Evolutionary conservation across 2,888 invertebrate species (phyloP).

Genomic region (Lasioglossum malachurum): DNA sequence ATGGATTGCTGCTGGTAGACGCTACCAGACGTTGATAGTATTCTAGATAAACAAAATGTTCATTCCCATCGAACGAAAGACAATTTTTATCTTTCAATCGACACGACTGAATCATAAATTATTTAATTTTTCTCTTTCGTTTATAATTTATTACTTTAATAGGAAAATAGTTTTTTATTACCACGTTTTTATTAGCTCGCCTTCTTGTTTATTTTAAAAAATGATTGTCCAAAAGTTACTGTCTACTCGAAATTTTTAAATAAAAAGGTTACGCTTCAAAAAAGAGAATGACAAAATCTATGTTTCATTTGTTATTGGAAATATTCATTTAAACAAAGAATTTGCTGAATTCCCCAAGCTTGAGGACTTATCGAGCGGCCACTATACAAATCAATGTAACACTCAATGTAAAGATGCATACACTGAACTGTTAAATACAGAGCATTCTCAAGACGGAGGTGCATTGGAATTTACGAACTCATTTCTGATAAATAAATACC

Average conservation of each 20-base stretch:
- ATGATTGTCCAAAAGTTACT: background rate
- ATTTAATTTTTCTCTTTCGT: no score
- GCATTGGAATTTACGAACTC: background rate
- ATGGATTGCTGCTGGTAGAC: background rate
- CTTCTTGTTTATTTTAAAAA: background rate
- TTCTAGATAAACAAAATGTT: background rate
- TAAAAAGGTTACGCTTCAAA: background rate
- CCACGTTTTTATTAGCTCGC: no score
- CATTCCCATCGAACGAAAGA: background rate
- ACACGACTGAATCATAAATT: background rate
- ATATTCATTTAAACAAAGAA: background rate
- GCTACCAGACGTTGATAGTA: background rate
- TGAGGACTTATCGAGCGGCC: background rate
- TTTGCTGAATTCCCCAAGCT: background rate
- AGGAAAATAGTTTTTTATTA: background rate
- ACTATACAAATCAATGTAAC: background rate
- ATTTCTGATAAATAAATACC: background rate
- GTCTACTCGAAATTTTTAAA: background rate
- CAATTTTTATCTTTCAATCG: background rate
- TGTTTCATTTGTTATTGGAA: background rate
- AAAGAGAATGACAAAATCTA: background rate
- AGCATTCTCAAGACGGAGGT: background rate
- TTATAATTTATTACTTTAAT: background rate
- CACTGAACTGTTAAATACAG: slow-evolving; percentile 4
- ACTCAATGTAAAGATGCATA: slow-evolving; percentile 13